A percentile compares a stretch with the other conserved stretches of the same genome.
Evolutionary conservation across 2,888 invertebrate species (phyloP).

Genomic region (Cosmopolites sordidus): DNA sequence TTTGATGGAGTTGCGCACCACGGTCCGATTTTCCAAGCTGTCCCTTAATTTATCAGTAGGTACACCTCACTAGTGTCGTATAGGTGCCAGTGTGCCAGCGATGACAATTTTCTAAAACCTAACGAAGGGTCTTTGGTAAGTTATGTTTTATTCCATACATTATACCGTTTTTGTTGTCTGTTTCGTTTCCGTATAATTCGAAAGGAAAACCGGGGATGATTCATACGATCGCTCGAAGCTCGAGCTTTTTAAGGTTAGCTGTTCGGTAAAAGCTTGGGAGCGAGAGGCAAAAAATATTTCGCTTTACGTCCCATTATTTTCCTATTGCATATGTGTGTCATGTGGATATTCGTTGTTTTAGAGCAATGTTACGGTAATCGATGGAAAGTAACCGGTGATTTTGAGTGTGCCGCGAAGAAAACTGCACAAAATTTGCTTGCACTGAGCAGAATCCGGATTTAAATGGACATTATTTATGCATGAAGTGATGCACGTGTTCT

Average conservation of each 20-base stretch:
- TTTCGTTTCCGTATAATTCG: neutral
- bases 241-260: conserved; percentile 22
- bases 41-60: conserved; percentile 50
- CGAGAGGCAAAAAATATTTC: conserved; percentile 5
- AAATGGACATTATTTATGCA: conserved; percentile 35
- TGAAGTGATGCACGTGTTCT: conserved; percentile 34
- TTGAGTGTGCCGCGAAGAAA: conserved; percentile 8
- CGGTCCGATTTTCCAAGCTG: conserved; percentile 43
- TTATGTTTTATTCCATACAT: conserved; percentile 6
- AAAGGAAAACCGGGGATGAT: neutral
- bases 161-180: neutral
- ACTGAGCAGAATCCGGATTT: conserved; percentile 29
- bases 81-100: conserved; percentile 44
- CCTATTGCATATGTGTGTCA: conserved; percentile 1
- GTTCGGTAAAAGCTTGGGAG: conserved; percentile 9
- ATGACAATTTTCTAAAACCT: conserved; percentile 48
- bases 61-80: conserved; percentile 50
- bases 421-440: conserved; percentile 15
- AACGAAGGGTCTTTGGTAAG: conserved; percentile 47
- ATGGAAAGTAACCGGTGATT: neutral
- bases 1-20: conserved; percentile 48
- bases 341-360: conserved; percentile 7
- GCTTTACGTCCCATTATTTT: neutral
- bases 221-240: conserved; percentile 8
- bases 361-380: conserved; percentile 3